These are phyloP conservation scores for Ichneumoninae sp. DNA, from an alignment of 2,888 invertebrate species.

Conservation along the genomic window DNA sequence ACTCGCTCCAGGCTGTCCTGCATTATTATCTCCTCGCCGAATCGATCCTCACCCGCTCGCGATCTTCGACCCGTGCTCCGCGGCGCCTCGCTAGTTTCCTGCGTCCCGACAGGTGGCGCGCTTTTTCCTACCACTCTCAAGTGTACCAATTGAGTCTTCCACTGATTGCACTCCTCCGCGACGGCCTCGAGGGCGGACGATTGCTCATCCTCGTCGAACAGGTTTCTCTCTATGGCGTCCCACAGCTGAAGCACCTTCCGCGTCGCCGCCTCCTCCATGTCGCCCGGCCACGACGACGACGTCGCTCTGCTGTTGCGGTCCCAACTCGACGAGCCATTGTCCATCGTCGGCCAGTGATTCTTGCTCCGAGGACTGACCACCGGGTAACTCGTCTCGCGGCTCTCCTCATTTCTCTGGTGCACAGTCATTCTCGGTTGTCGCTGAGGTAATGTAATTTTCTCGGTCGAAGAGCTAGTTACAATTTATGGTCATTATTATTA, in stretches of 20 bases:
- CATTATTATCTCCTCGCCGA: constrained; percentile 51
- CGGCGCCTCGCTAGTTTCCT: constrained; percentile 30
- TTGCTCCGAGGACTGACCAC: constrained; percentile 56
- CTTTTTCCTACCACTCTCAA: constrained; percentile 75
- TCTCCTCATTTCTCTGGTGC: constrained; percentile 61
- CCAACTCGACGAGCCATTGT: constrained; percentile 73
- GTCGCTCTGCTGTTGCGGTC: constrained; percentile 70
- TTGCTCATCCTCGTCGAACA: constrained; percentile 76
- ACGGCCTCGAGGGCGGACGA: constrained; percentile 64
- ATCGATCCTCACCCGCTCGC: constrained; percentile 34
- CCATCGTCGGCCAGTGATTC: constrained; percentile 64
- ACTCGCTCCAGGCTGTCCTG: constrained; percentile 52
- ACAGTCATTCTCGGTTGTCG: constrained; percentile 63
- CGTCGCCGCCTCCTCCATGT: constrained; percentile 77
- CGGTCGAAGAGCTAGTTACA: constrained; percentile 36
- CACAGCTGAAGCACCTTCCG: constrained; percentile 78
- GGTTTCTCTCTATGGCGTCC: constrained; percentile 77
- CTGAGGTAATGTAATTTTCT: constrained; percentile 24
- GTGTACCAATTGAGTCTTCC: constrained; percentile 80
- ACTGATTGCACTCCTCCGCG: constrained; percentile 80
- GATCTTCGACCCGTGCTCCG: constrained; percentile 43
- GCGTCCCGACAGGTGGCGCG: constrained; percentile 15
- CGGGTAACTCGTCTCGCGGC: constrained; percentile 45
- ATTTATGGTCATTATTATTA: not conserved
- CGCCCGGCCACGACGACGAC: constrained; percentile 78